These are phyloP conservation scores for Pica pica DNA, from an alignment of 2,113 vertebrate species.

Conservation along the genomic window DNA sequence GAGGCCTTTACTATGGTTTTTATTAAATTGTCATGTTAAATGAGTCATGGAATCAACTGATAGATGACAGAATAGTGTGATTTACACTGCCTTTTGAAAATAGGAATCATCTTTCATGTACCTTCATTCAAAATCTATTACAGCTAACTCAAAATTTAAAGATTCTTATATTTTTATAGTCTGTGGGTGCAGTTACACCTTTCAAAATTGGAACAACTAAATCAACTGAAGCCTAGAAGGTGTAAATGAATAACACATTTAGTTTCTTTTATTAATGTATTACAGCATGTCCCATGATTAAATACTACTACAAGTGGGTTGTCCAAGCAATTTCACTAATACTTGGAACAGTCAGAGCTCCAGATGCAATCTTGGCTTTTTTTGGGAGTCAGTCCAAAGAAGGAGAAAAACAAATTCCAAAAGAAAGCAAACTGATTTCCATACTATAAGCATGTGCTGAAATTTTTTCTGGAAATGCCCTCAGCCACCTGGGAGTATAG, in stretches of 20 bases:
- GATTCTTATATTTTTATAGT: background rate
- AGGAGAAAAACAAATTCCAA: background rate
- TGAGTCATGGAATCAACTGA: background rate
- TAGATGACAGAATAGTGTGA: background rate
- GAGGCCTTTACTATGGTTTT: background rate
- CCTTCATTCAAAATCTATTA: background rate
- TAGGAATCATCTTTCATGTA: background rate
- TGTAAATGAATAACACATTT: background rate
- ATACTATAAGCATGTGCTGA: background rate
- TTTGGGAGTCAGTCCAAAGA: background rate
- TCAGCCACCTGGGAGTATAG: background rate
- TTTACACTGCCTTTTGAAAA: background rate
- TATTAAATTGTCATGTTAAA: background rate
- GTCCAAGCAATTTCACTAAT: conserved; percentile 21
- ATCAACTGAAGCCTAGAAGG: background rate
- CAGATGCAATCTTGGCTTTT: background rate
- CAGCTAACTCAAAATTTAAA: background rate
- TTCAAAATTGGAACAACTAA: background rate
- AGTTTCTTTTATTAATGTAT: background rate
- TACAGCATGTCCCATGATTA: background rate
- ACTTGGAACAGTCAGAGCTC: background rate
- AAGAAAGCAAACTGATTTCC: conserved; percentile 9
- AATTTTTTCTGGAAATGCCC: conserved; percentile 1
- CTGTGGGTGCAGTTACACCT: background rate
- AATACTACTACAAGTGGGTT: background rate